These are phyloP conservation scores for Lamproptera curius DNA, from an alignment of 2,888 invertebrate genomes.

Conservation along the genomic window DNA sequence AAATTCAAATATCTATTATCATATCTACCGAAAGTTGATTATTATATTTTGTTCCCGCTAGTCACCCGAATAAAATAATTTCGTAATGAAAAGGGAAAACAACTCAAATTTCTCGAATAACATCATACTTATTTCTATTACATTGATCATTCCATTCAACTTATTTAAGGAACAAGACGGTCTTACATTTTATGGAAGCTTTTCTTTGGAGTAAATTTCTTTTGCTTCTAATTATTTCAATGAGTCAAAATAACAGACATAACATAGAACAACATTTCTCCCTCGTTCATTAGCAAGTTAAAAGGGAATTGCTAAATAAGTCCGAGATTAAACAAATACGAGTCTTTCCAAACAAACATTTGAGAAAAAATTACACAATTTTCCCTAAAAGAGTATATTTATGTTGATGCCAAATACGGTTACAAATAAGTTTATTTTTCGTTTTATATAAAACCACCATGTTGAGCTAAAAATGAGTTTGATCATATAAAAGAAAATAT, in stretches of 20 bases:
- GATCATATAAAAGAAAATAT: too few relatives aligned
- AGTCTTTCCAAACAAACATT: neutral
- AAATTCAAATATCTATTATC: too few relatives aligned
- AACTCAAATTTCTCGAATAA: neutral
- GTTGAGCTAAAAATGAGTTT: too few relatives aligned
- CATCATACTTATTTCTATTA: neutral
- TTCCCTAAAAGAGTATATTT: neutral
- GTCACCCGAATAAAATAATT: neutral
- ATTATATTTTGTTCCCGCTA: too few relatives aligned
- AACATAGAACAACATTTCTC: neutral
- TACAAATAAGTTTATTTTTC: neutral
- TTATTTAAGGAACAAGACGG: slow-evolving; percentile 1
- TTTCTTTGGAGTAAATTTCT: slow-evolving; percentile 7
- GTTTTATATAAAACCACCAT: neutral
- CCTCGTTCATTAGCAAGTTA: neutral
- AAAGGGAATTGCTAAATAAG: neutral
- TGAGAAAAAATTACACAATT: neutral
- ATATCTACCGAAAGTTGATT: too few relatives aligned
- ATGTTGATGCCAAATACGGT: too few relatives aligned
- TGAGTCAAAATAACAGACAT: slow-evolving; percentile 1
- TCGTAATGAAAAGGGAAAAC: neutral
- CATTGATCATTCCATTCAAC: slow-evolving; percentile 1
- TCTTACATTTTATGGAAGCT: neutral
- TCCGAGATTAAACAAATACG: slow-evolving; percentile 1
- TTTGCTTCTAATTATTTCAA: slow-evolving; percentile 2